Conservation (phyloP, 2,113 vertebrate species). For the Asarcornis scutulata region DNA sequence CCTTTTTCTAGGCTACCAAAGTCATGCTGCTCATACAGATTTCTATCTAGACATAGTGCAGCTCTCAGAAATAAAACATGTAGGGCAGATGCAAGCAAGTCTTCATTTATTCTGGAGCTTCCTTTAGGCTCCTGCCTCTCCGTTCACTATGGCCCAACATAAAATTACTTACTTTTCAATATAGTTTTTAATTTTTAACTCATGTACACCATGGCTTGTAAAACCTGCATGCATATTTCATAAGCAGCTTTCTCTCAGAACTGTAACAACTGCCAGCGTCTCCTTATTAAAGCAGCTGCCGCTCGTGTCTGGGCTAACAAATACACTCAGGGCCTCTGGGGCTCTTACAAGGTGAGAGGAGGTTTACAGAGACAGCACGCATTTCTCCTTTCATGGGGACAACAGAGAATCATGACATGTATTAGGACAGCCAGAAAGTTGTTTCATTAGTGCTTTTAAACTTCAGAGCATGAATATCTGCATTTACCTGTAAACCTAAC, state of each 20-base stretch:
- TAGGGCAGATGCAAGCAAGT: background rate
- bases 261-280: background rate
- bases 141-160: background rate
- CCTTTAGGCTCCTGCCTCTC: background rate
- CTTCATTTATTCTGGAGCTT: background rate
- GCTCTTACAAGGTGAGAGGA: background rate
- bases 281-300: background rate
- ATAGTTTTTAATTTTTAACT: background rate
- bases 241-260: background rate
- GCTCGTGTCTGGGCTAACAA: background rate
- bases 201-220: background rate
- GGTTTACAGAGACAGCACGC: background rate
- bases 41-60: background rate
- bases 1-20: background rate
- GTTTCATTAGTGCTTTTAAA: background rate
- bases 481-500: background rate
- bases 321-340: background rate
- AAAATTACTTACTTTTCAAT: background rate
- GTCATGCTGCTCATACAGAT: background rate
- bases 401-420: rapidly evolving
- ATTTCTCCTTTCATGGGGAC: background rate
- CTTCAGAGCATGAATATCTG: background rate
- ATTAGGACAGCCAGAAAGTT: background rate
- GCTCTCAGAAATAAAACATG: background rate
- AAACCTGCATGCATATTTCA: background rate